Percentiles rank a stretch among this genome's conserved stretches.
phyloP scores from a whole-genome alignment of 2,888 invertebrate genomes.

The Antheraea yamamai region DNA sequence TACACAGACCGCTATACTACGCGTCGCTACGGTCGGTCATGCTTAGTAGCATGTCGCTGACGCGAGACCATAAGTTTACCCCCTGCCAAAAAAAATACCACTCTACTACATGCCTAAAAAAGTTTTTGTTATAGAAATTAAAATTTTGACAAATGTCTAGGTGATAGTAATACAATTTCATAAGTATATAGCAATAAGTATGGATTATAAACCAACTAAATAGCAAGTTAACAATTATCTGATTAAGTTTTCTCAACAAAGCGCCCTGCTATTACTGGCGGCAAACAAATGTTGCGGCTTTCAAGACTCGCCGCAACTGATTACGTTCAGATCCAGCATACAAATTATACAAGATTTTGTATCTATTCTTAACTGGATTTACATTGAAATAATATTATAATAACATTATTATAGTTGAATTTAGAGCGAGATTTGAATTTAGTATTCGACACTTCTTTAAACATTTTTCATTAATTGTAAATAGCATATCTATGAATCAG shows the following conservation, averaged over 20 bases:
- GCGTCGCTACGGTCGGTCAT: too few relatives aligned
- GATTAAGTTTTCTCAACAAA: not conserved
- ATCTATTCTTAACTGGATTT: constrained; percentile 5
- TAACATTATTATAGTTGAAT: too few relatives aligned
- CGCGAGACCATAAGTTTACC: too few relatives aligned
- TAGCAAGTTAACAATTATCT: not conserved
- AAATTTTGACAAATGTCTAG: not conserved
- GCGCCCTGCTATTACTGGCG: not conserved
- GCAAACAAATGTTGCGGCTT: constrained; percentile 9
- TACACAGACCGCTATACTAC: too few relatives aligned
- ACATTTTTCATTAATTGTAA: not conserved
- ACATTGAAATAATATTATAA: not conserved
- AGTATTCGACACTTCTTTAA: not conserved
- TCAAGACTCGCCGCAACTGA: constrained; percentile 35
- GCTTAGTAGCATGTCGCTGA: too few relatives aligned
- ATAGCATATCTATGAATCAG: not conserved
- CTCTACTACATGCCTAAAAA: too few relatives aligned
- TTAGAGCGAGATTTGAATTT: too few relatives aligned
- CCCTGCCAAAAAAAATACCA: too few relatives aligned
- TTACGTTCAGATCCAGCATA: constrained; percentile 27
- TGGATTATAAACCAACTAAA: not conserved
- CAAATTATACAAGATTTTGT: constrained; percentile 11
- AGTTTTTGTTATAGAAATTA: not conserved
- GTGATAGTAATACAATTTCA: not conserved
- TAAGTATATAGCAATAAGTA: not conserved